A percentile compares a stretch with the other conserved stretches of the same genome.
phyloP scores from a whole-genome alignment of 2,797 vertebrate genomes.

The Peromyscus attwateri region DNA sequence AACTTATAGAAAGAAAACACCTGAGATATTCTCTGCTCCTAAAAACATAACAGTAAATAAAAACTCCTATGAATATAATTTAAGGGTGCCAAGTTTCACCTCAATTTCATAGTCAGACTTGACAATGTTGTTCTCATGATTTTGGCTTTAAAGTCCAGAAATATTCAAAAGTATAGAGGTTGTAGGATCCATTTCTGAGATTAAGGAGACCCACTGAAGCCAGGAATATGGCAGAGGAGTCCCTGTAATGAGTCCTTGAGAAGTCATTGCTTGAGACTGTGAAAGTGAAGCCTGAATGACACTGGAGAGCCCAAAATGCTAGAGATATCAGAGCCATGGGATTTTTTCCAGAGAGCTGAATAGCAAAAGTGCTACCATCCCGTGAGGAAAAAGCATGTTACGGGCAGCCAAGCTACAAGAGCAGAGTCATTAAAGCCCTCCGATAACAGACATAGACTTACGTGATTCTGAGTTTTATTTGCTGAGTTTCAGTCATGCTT shows the following conservation, averaged over 20 bases:
- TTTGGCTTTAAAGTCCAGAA: too few species aligned
- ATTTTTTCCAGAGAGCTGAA: neutral
- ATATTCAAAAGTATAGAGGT: too few species aligned
- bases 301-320: neutral
- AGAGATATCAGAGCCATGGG: neutral
- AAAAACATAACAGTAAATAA: neutral
- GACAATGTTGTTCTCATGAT: neutral
- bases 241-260: neutral
- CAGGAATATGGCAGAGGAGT: neutral
- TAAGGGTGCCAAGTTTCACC: neutral
- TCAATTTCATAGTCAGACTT: neutral
- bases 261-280: neutral
- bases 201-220: neutral
- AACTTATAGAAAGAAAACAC: neutral
- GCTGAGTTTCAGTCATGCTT: neutral
- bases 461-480: neutral
- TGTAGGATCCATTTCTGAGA: neutral
- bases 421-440: neutral
- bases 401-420: neutral
- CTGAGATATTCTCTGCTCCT: neutral
- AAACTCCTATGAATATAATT: neutral
- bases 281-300: neutral
- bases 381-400: neutral
- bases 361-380: neutral
- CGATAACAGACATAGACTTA: neutral